Conservation (phyloP, 2,888 invertebrate species). For the Eupithecia dodoneata region DNA sequence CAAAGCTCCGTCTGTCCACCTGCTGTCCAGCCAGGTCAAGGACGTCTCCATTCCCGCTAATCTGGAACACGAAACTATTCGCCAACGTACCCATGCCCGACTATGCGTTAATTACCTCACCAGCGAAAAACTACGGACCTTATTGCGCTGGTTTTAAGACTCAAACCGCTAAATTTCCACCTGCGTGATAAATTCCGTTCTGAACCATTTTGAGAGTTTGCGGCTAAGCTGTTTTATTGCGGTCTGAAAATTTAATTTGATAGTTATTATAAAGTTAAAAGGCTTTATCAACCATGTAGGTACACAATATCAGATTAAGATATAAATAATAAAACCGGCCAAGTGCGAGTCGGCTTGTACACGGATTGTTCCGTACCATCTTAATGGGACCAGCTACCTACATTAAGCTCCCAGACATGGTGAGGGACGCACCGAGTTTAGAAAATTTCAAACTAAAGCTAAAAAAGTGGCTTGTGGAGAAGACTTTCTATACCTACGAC, state of each 20-base stretch:
- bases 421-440: too few relatives aligned
- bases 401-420: too few relatives aligned
- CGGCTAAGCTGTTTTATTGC: background rate
- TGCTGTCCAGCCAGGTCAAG: slow-evolving; percentile 36
- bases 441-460: too few relatives aligned
- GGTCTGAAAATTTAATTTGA: background rate
- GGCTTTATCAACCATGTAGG: too few relatives aligned
- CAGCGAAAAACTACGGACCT: slow-evolving; percentile 19
- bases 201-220: background rate
- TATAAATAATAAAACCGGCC: too few relatives aligned
- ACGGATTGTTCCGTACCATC: too few relatives aligned
- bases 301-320: too few relatives aligned
- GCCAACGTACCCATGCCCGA: slow-evolving; percentile 34
- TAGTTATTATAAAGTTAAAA: background rate
- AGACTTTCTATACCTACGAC: too few relatives aligned
- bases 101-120: slow-evolving; percentile 39
- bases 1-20: slow-evolving; percentile 25
- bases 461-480: too few relatives aligned
- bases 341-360: too few relatives aligned
- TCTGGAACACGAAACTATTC: slow-evolving; percentile 41
- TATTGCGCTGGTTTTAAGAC: slow-evolving; percentile 12
- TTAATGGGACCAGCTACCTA: too few relatives aligned
- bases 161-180: background rate
- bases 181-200: background rate
- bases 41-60: slow-evolving; percentile 42